phyloP scores from a whole-genome alignment of 2,797 vertebrate genomes.

The Artibeus jamaicensis region DNA sequence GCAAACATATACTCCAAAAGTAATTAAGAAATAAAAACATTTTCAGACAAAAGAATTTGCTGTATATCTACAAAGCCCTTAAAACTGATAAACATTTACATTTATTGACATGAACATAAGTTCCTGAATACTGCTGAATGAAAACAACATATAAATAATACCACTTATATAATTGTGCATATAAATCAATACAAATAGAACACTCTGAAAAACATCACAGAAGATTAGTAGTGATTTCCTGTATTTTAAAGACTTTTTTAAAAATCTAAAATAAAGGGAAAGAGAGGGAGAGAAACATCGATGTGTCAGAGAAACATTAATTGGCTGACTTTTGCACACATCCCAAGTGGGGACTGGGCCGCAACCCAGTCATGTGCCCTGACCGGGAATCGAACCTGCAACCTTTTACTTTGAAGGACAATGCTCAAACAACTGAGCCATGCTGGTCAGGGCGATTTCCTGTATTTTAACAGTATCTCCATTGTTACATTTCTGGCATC shows the following conservation, averaged over 20 bases:
- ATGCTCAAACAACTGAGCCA: too few species aligned
- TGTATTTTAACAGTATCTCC: not conserved
- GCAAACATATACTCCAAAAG: not conserved
- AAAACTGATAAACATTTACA: not conserved
- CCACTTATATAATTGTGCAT: not conserved
- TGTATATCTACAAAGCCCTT: not conserved
- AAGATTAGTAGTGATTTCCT: not conserved
- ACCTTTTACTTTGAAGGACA: too few species aligned
- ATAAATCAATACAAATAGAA: not conserved
- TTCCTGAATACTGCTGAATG: not conserved
- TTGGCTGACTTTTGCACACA: too few species aligned
- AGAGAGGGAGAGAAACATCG: too few species aligned
- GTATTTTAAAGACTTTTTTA: not conserved
- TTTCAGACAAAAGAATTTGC: not conserved
- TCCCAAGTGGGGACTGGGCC: too few species aligned
- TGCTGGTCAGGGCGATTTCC: too few species aligned
- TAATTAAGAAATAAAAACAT: not conserved
- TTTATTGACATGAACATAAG: not conserved
- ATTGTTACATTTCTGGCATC: not conserved
- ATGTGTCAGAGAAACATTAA: too few species aligned
- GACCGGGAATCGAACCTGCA: too few species aligned
- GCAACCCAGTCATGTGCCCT: too few species aligned
- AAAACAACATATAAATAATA: not conserved
- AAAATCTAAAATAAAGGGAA: not conserved
- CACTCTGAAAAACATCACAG: not conserved